phyloP scores from a whole-genome alignment of 2,888 invertebrate species.

The Cheilosia urbana region DNA sequence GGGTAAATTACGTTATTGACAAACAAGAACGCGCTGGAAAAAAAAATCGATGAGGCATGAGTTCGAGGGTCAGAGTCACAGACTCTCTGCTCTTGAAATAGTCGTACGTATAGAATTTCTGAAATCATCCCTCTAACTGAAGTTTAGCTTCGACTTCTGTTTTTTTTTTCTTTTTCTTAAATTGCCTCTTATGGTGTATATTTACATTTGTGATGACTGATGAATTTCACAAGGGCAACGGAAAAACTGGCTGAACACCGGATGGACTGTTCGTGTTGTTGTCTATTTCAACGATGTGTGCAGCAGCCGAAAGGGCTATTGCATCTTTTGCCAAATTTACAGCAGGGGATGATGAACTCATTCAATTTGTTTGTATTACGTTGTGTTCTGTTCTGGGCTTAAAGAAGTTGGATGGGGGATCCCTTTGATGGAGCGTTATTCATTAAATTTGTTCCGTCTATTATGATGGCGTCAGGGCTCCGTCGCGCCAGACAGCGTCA shows the following conservation, averaged over 20 bases:
- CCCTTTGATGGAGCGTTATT: constrained; percentile 40
- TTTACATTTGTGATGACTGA: constrained; percentile 44
- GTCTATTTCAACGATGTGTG: constrained; percentile 25
- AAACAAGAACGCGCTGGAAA: constrained; percentile 20
- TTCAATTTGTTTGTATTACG: constrained; percentile 29
- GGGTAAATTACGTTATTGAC: constrained; percentile 29
- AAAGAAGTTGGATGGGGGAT: constrained; percentile 8
- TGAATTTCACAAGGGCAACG: constrained; percentile 29
- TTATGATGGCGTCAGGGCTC: constrained; percentile 46
- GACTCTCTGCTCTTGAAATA: not conserved
- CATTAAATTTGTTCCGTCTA: constrained; percentile 30
- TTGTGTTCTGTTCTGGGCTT: constrained; percentile 4
- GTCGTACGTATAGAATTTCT: constrained; percentile 9
- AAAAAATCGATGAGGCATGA: constrained; percentile 35
- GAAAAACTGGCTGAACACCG: constrained; percentile 29
- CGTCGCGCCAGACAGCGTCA: constrained; percentile 21
- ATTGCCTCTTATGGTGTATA: constrained; percentile 44
- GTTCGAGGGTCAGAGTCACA: constrained; percentile 1
- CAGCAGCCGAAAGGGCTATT: constrained; percentile 23
- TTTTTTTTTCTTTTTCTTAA: not conserved
- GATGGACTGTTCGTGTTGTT: constrained; percentile 4
- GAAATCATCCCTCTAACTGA: constrained; percentile 44
- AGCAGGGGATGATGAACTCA: constrained; percentile 61
- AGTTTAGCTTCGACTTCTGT: not conserved
- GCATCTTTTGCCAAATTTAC: constrained; percentile 52